These are phyloP conservation scores for Strigamia crassipes DNA, from an alignment of 2,888 invertebrate species.

Conservation along the genomic window DNA sequence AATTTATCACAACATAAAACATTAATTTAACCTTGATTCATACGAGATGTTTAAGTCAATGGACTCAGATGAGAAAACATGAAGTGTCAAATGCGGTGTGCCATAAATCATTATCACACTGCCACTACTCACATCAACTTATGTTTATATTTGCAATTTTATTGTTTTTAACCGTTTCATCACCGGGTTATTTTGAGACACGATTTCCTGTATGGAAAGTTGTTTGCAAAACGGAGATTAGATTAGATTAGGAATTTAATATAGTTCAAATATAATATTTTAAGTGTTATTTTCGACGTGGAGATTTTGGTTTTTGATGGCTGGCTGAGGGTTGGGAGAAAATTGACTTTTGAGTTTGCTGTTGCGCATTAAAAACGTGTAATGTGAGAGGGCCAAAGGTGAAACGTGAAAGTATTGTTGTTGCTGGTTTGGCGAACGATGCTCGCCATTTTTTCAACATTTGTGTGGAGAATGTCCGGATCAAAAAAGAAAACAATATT, in stretches of 20 bases:
- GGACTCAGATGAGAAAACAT: neutral
- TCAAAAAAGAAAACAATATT: too few species aligned
- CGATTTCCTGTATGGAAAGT: neutral
- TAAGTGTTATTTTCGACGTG: neutral
- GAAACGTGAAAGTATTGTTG: slow-evolving; percentile 12
- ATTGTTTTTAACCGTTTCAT: slow-evolving; percentile 8
- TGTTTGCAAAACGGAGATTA: neutral
- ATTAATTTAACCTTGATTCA: slow-evolving; percentile 17
- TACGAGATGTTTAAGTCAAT: slow-evolving; percentile 6
- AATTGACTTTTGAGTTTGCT: neutral
- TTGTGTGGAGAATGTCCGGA: too few species aligned
- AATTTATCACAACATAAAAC: slow-evolving; percentile 11
- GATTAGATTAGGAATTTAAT: neutral
- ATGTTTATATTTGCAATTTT: slow-evolving; percentile 14
- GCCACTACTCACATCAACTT: neutral
- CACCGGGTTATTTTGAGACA: neutral
- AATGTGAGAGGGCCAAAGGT: neutral
- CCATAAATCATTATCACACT: slow-evolving; percentile 16
- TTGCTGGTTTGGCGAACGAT: neutral
- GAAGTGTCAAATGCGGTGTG: neutral
- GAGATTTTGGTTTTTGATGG: neutral
- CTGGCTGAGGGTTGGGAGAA: neutral
- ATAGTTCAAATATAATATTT: neutral
- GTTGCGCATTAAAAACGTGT: neutral
- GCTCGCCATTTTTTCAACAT: neutral